Evolutionary conservation across 2,888 invertebrate species (phyloP).

Genomic region (Belgica antarctica): DNA sequence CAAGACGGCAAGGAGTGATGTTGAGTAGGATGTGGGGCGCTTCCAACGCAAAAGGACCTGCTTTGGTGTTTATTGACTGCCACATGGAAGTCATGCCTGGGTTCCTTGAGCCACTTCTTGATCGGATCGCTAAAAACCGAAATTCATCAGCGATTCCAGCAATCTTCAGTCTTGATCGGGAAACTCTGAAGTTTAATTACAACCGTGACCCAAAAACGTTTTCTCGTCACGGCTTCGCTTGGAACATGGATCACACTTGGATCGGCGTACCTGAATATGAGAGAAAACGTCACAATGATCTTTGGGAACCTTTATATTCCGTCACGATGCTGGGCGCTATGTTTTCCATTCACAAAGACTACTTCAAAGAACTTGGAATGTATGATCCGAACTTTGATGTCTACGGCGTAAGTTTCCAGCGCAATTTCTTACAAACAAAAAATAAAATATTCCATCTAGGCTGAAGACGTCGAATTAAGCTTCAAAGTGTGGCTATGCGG

Average conservation of each 20-base stretch:
- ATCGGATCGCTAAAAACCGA: conserved; percentile 47
- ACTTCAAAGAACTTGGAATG: conserved; percentile 47
- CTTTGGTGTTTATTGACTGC: conserved; percentile 48
- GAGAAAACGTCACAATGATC: conserved; percentile 63
- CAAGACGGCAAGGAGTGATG: conserved; percentile 46
- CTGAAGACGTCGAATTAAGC: too few relatives aligned
- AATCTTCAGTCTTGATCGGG: conserved; percentile 50
- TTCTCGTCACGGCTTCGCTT: conserved; percentile 44
- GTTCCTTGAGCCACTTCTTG: conserved; percentile 51
- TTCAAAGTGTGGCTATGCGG: not conserved
- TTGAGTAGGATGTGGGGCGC: conserved; percentile 47
- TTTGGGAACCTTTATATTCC: conserved; percentile 35
- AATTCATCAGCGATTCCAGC: conserved; percentile 50
- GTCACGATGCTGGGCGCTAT: conserved; percentile 46
- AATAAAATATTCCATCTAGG: too few relatives aligned
- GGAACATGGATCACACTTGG: conserved; percentile 38
- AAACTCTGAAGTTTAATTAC: conserved; percentile 49
- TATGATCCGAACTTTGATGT: too few relatives aligned
- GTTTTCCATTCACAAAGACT: conserved; percentile 47
- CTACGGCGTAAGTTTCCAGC: too few relatives aligned
- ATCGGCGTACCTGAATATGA: conserved; percentile 68
- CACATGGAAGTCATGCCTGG: conserved; percentile 47
- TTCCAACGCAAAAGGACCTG: conserved; percentile 46
- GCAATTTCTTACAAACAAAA: too few relatives aligned
- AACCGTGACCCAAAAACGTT: not conserved